Conservation (phyloP, 2,113 vertebrate genomes). For the Nothoprocta perdicaria region DNA sequence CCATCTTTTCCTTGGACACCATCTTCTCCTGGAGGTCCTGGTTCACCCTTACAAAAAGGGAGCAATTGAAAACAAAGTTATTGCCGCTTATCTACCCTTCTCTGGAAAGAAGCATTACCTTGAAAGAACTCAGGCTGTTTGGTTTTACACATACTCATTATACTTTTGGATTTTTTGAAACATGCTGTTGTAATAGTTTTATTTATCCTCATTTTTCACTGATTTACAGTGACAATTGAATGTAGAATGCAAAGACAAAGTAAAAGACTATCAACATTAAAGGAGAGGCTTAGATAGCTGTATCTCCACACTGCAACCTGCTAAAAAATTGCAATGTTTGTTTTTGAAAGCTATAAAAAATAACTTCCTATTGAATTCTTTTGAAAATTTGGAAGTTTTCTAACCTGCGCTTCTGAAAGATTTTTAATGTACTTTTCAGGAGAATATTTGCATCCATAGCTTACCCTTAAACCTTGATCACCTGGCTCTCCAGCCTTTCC, state of each 20-base stretch:
- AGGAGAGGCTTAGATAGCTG: neutral
- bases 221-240: neutral
- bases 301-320: neutral
- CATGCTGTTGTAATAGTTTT: neutral
- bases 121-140: neutral
- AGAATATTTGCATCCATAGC: constrained; percentile 15
- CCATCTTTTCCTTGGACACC: constrained; percentile 95
- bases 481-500: constrained; percentile 86
- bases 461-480: constrained; percentile 87
- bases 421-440: neutral
- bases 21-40: constrained; percentile 91
- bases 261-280: neutral
- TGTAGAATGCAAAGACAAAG: neutral
- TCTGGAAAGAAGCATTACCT: neutral
- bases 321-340: neutral
- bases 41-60: constrained; percentile 82
- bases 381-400: neutral
- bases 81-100: neutral
- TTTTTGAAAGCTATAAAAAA: neutral
- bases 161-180: neutral
- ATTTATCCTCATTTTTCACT: neutral
- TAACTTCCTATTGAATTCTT: neutral
- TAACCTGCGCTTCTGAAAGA: neutral
- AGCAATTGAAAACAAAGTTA: constrained; percentile 32
- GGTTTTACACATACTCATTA: neutral